Conservation (phyloP, 2,113 vertebrate species). For the Equus przewalskii region DNA sequence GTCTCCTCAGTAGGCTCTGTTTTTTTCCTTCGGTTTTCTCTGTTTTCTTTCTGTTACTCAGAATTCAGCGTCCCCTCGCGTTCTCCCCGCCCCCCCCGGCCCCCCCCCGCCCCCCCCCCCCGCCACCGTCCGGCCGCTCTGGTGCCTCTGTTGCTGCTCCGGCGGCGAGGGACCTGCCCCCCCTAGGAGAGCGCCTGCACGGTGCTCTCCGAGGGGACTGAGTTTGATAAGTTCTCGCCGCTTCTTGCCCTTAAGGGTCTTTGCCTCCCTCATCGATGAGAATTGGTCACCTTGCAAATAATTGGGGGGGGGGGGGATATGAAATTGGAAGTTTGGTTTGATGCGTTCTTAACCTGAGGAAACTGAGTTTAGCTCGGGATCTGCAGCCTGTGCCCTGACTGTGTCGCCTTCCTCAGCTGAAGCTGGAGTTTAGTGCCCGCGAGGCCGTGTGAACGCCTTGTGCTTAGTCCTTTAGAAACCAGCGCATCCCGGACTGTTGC, state of each 20-base stretch:
- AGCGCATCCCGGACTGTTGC: background rate
- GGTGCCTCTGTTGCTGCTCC: background rate
- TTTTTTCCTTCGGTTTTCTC: too few relatives aligned
- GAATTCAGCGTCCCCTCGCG: too few relatives aligned
- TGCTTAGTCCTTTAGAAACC: background rate
- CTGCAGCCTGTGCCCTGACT: background rate
- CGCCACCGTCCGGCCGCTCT: too few relatives aligned
- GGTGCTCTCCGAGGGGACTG: background rate
- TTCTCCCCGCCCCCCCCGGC: accelerated
- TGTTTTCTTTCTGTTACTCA: too few relatives aligned
- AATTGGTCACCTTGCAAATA: background rate
- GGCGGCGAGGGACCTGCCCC: accelerated
- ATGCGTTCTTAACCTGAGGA: background rate
- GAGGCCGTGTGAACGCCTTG: background rate
- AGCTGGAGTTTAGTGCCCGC: background rate
- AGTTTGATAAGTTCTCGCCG: background rate
- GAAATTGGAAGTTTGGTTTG: background rate
- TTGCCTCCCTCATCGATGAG: accelerated
- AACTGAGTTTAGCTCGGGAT: background rate
- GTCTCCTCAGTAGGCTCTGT: background rate
- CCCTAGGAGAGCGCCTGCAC: background rate
- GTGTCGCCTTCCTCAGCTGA: background rate
- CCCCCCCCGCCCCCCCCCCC: too few relatives aligned
- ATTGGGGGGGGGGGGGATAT: background rate
- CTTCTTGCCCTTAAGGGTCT: background rate